Conservation (phyloP, 2,888 invertebrate species). For the Lasioglossum vierecki region DNA sequence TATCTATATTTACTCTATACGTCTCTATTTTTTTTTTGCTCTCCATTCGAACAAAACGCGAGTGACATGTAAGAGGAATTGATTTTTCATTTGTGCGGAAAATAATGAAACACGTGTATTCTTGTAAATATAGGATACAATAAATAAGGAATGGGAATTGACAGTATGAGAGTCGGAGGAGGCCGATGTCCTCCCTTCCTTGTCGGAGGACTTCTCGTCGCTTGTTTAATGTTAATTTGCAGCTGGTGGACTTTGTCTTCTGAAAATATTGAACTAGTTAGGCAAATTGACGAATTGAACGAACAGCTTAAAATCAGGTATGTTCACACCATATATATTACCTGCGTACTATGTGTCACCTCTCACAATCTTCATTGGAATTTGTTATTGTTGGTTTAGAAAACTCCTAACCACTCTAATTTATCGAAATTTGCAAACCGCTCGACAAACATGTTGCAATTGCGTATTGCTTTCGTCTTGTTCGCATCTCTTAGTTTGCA, state of each 20-base stretch:
- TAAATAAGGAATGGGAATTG: conserved; percentile 78
- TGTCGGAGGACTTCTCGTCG: conserved; percentile 79
- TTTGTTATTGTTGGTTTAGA: background rate
- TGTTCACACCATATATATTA: background rate
- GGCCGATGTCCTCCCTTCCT: conserved; percentile 82
- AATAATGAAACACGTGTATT: conserved; percentile 42
- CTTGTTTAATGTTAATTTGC: conserved; percentile 80
- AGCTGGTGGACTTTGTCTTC: conserved; percentile 82
- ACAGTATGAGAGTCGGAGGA: conserved; percentile 82
- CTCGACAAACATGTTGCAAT: conserved; percentile 2
- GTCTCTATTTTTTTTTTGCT: conserved; percentile 12
- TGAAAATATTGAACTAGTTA: conserved; percentile 80
- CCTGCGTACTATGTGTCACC: background rate
- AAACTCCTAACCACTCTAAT: background rate
- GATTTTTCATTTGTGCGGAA: conserved; percentile 35
- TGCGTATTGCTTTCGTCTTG: background rate
- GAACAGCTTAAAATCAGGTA: conserved; percentile 81
- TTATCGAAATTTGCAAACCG: conserved; percentile 17
- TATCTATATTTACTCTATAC: background rate
- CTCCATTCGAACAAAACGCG: conserved; percentile 7
- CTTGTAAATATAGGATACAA: conserved; percentile 34
- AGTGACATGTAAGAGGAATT: conserved; percentile 39
- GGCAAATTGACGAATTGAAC: conserved; percentile 81
- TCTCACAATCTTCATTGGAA: background rate
- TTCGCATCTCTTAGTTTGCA: conserved; percentile 1